These are phyloP conservation scores for Channallabes apus DNA, from an alignment of 2,797 vertebrate species.

Conservation along the genomic window DNA sequence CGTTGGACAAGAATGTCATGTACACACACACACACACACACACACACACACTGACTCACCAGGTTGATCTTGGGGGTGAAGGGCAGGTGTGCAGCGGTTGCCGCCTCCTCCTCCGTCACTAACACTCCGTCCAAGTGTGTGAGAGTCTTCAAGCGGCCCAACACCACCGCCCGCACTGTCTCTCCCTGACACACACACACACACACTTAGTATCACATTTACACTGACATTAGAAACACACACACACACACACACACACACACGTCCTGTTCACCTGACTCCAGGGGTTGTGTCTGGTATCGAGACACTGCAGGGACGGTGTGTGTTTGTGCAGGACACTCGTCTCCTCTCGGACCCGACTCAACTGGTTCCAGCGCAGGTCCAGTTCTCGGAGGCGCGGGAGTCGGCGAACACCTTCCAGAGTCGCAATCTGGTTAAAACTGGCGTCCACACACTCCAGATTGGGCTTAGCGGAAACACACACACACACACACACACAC, in stretches of 20 bases:
- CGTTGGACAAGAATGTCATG: neutral
- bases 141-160: conserved; percentile 75
- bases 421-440: conserved; percentile 74
- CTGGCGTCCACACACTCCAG: conserved; percentile 81
- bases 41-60: conserved; percentile 61
- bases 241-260: neutral
- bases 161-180: conserved; percentile 69
- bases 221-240: neutral
- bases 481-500: neutral
- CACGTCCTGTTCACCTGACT: conserved; percentile 62
- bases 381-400: conserved; percentile 77
- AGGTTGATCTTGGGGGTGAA: conserved; percentile 73
- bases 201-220: neutral
- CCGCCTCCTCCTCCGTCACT: conserved; percentile 75
- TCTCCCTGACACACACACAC: conserved; percentile 60
- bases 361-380: conserved; percentile 82
- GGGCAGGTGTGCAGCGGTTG: conserved; percentile 64
- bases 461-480: conserved; percentile 68
- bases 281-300: conserved; percentile 80
- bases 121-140: conserved; percentile 72
- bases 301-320: conserved; percentile 69
- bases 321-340: conserved; percentile 76
- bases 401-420: conserved; percentile 76
- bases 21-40: conserved; percentile 5
- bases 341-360: conserved; percentile 70